A percentile compares a stretch with the other conserved stretches of the same genome.
Evolutionary conservation across 2,797 vertebrate genomes (phyloP).

Genomic region (Cetoscarus ocellatus): DNA sequence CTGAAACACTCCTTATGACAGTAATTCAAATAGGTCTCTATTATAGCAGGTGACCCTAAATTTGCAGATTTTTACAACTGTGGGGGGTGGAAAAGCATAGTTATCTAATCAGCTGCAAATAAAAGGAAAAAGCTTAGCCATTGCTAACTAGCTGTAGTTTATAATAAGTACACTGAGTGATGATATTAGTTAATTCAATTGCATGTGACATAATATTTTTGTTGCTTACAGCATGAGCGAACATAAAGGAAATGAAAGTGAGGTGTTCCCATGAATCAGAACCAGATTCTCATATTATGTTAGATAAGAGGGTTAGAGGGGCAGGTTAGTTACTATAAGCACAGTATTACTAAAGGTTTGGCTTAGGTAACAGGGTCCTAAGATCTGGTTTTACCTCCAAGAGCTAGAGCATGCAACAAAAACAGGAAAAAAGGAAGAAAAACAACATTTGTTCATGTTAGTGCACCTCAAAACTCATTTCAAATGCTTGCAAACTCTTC

Average conservation of each 20-base stretch:
- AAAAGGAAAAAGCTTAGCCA: no score
- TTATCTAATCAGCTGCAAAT: not conserved
- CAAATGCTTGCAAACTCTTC: conserved; percentile 61
- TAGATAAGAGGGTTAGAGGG: conserved; percentile 41
- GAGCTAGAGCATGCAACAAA: conserved; percentile 80
- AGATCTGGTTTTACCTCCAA: conserved; percentile 79
- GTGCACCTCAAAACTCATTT: conserved; percentile 61
- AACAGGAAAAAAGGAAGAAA: conserved; percentile 46
- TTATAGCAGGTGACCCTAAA: not conserved
- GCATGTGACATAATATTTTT: not conserved
- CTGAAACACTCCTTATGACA: no score
- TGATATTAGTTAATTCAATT: not conserved
- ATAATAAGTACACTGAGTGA: not conserved
- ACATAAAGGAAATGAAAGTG: not conserved
- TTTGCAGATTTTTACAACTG: not conserved
- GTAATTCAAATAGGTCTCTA: no score
- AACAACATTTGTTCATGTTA: conserved; percentile 65
- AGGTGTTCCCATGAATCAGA: conserved; percentile 75
- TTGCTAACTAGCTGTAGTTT: no score
- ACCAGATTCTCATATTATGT: conserved; percentile 61
- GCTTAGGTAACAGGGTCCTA: conserved; percentile 40
- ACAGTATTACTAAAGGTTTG: conserved; percentile 50
- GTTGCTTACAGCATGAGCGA: conserved; percentile 5
- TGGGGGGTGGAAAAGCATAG: not conserved
- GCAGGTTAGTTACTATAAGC: conserved; percentile 40